Evolutionary conservation across 2,113 vertebrate species (phyloP), one percentile per base, ranked within the genome.

Genomic region (Lethenteron reissneri): DNA sequence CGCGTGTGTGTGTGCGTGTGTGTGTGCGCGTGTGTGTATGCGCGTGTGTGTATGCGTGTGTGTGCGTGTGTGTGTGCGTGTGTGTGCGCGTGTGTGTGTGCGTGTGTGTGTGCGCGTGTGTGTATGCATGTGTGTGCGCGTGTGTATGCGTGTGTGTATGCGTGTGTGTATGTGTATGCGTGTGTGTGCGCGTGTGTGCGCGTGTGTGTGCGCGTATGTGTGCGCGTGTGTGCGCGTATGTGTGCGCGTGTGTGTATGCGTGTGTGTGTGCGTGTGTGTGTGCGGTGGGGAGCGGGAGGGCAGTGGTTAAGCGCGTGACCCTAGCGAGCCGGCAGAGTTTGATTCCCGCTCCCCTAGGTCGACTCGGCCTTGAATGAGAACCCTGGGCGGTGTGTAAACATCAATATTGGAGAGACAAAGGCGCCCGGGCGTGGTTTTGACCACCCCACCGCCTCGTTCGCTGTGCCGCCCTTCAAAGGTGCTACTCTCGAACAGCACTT

Each of bases 241-340:
- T 2, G 60, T 64, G 14, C 7, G 60, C 8, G 60, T 64, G 14
- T 64, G 17, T 2, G 60, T 8, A 4, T 68, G 62, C 10, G 62
- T 68, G 10, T 68, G 7, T 68, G 8, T 68, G 62, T 68, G 62
- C 21, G 62, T 68, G 62, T 68, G 64, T 68, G 64, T 68, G 64
- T 68, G 64, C 17, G 41, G 41, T 41, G 6, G 41, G 41, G 41
- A 41, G 41, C 41, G 41, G 41, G 41, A 41, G 41, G 7, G 41
- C 41, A 41, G 41, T 41, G 41, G 41, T 41, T 41, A 41, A 41
- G 41, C 41, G 41, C 41, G 41, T 41, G 41, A 41, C 41, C 41
- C 41, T 41, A 5, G 41, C 41, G 41, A 41, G 41, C 41, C 41
- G 41, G 41, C 6, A 41, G 41, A 41, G 41, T 41, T 41, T 5